Evolutionary conservation across 2,888 invertebrate genomes (phyloP).

Genomic region (Spisula subtruncata): DNA sequence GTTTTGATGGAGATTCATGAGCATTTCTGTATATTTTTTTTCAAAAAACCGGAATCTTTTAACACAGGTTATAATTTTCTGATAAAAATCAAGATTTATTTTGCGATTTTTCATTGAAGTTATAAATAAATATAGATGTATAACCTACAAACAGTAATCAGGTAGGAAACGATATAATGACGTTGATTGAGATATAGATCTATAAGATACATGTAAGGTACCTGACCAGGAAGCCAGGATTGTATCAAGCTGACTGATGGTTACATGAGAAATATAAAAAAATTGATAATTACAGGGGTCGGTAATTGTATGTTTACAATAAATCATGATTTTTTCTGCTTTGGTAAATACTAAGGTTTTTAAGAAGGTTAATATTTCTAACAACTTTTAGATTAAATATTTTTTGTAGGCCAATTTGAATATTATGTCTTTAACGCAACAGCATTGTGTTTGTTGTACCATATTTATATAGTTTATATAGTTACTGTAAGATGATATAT

Average conservation of each 20-base stretch:
- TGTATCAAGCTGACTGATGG: background rate
- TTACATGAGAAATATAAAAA: background rate
- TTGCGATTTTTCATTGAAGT: background rate
- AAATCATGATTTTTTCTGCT: background rate
- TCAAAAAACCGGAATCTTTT: constrained; percentile 7
- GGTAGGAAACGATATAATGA: background rate
- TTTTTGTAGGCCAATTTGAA: too few relatives aligned
- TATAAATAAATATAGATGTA: background rate
- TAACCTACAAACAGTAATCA: background rate
- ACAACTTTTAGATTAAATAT: too few relatives aligned
- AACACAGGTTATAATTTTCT: background rate
- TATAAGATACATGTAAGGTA: background rate
- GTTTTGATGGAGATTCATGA: too few relatives aligned
- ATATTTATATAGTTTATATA: too few relatives aligned
- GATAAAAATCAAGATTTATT: background rate
- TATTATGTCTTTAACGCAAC: too few relatives aligned
- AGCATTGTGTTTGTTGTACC: too few relatives aligned
- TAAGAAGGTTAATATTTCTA: background rate
- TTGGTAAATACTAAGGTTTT: background rate
- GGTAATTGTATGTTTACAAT: background rate
- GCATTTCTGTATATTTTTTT: too few relatives aligned
- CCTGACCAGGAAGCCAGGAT: background rate
- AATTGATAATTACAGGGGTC: background rate
- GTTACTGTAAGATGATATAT: too few relatives aligned
- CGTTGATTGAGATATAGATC: constrained; percentile 2